Conservation (phyloP, 2,797 vertebrate species). For the Gambusia yucatana region DNA sequence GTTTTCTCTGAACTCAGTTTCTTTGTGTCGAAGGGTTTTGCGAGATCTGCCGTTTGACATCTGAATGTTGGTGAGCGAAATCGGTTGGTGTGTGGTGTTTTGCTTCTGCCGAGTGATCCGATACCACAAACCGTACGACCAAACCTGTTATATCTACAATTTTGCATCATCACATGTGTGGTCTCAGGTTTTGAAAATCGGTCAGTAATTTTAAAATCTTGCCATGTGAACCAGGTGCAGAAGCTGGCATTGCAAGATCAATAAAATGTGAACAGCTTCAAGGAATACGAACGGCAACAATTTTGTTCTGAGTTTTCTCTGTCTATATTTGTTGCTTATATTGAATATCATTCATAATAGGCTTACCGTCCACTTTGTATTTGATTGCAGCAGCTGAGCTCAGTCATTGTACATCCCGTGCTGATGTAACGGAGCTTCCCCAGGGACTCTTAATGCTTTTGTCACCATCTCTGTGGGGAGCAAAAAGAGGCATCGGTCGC, state of each 20-base stretch:
- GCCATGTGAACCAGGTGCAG: neutral
- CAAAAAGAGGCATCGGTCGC: slow-evolving; percentile 35
- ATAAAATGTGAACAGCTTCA: neutral
- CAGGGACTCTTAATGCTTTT: slow-evolving; percentile 34
- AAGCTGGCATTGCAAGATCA: neutral
- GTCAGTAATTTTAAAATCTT: no score
- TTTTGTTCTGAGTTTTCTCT: neutral
- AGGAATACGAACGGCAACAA: neutral
- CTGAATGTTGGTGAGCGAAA: no score
- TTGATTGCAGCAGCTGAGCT: slow-evolving; percentile 6
- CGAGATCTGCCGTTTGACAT: no score
- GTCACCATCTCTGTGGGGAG: slow-evolving; percentile 43
- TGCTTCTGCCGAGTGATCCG: no score
- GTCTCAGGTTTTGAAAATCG: no score
- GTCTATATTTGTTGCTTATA: neutral
- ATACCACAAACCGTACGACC: no score
- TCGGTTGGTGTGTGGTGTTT: no score
- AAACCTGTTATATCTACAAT: no score
- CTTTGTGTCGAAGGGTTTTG: no score
- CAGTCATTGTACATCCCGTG: slow-evolving; percentile 20
- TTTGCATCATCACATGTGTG: no score
- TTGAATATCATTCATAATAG: neutral
- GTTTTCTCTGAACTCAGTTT: no score
- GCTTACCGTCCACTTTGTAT: neutral
- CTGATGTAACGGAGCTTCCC: slow-evolving; percentile 21